phyloP scores from a whole-genome alignment of 2,113 vertebrate genomes.

The Anarhynchus alexandrinus region DNA sequence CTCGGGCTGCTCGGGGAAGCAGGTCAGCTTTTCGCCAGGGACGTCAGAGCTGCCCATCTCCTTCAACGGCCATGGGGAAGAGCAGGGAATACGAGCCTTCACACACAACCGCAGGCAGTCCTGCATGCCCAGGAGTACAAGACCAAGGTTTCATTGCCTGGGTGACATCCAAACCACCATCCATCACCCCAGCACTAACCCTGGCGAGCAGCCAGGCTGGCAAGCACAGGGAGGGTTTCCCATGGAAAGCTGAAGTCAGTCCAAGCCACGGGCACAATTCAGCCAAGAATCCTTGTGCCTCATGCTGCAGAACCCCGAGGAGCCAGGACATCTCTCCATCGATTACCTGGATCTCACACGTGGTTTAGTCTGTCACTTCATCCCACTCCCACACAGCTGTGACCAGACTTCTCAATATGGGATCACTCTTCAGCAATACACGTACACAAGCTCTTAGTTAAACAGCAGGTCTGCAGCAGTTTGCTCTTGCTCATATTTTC shows the following conservation, averaged over 20 bases:
- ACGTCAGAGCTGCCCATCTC: not conserved
- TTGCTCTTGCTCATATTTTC: not conserved
- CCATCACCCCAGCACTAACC: not conserved
- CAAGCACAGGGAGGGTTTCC: constrained; percentile 13
- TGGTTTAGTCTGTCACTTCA: not conserved
- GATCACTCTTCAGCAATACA: not conserved
- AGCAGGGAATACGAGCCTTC: not conserved
- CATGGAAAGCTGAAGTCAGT: constrained; percentile 9
- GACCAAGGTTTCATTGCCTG: not conserved
- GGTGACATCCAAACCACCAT: constrained; percentile 19
- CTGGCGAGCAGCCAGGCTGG: constrained; percentile 19
- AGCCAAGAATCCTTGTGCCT: not conserved
- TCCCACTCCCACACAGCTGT: not conserved
- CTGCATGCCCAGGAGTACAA: not conserved
- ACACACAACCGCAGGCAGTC: not conserved
- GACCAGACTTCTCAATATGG: not conserved
- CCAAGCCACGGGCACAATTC: not conserved
- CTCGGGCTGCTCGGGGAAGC: not conserved
- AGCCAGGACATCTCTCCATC: not conserved
- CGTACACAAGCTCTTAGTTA: not conserved
- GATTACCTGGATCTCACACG: not conserved
- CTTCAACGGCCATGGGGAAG: not conserved
- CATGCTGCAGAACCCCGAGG: not conserved
- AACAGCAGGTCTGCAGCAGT: not conserved
- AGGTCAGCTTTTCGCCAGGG: not conserved